Base-by-base conservation (phyloP, 2,888 invertebrate species). In the Loripinus fragilis region DNA sequence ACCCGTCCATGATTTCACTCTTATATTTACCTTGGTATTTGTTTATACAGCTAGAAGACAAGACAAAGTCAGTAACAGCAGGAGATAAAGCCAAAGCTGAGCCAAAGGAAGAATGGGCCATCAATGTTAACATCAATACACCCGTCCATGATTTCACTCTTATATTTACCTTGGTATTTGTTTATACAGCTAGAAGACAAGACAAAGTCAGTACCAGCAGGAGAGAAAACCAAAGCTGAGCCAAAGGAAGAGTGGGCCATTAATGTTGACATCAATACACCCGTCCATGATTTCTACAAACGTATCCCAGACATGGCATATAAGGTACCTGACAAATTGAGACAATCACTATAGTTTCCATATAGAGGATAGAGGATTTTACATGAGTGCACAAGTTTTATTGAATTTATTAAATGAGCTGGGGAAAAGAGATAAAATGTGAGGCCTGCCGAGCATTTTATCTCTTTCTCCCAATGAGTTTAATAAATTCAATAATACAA, bases 61-160 rank as follows among this genome's bases (percentile, higher is more conserved):
- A 70, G 38, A 25, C 52, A n/a, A 70, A 52, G 35, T 33, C 35
- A 15, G 23, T 55, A 5, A 17, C 33, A 38, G 28, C 38, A 45
- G 12, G 28, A 35, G 60, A 55, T 7, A 42, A 42, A 42, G 45
- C 35, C 50, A 60, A 66, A 28, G 45, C 48, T n/a, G 75, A 77
- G 23, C 78, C 73, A 2, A 87, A 96, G 38, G 93, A 94, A 0
- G 96, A 97, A 90, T 98, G 97, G 97, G 98, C 98, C 0, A 96
- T 98, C 90, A 95, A 96, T 93, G 95, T 98, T 45, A 97, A 98
- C 92, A 96, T 97, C 0, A 95, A 96, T 0, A 95, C 95, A 71
- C 97, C 97, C 0, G 96, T 98, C 0, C 95, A 95, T 0, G 96
- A 98, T 92, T 98, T 98, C 90, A n/a, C n/a, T n/a, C n/a, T n/a